Evolutionary conservation across 2,797 vertebrate genomes (phyloP), one percentile per base, ranked within the genome.

Genomic region (Phylloscopus collybita): DNA sequence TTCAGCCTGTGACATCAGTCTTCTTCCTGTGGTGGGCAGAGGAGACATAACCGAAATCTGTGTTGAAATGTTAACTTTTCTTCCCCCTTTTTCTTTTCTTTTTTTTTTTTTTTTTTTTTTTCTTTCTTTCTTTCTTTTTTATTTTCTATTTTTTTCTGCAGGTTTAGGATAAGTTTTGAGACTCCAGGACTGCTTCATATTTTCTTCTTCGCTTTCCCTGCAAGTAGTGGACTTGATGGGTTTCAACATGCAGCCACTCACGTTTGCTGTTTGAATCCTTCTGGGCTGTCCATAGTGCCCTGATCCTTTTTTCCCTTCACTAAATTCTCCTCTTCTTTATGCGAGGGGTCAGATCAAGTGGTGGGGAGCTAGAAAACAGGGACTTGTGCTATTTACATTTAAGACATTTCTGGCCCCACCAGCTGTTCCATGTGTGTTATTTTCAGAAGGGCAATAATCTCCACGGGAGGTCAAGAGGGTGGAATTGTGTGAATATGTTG

Each of bases 371-470:
- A 81, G 67, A 88, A 80, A 40, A 38, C 38, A 16, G 47, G 56
- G 89, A 71, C 88, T 83, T 14, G 40, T 92, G 80, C 95, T 96
- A 97, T 97, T 95, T 96, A 90, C 94, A 96, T 96, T 95, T 83
- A 85, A 80, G 85, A 88, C 90, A 65, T 96, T 97, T 96, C 92
- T 96, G 94, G 91, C 81, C 50, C 56, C 66, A 95, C 76, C 97
- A 98, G 96, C 96, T 98, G 97, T 97, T 96, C 96, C 25, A 18
- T 73, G 51, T 13, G 50, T 74, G 74, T 97, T 98, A 98, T 98
- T 98, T 98, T 97, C 96, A 97, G 97, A 97, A 94, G 87, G 87
- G 85, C 92, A 92, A 30, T 97, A 97, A 97, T 97, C 96, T 57
- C 96, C 60, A 3, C 1, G 1, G 81, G 86, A 95, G 94, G 94